phyloP scores from a whole-genome alignment of 2,797 vertebrate species.

The Ctenosaura bakeri region DNA sequence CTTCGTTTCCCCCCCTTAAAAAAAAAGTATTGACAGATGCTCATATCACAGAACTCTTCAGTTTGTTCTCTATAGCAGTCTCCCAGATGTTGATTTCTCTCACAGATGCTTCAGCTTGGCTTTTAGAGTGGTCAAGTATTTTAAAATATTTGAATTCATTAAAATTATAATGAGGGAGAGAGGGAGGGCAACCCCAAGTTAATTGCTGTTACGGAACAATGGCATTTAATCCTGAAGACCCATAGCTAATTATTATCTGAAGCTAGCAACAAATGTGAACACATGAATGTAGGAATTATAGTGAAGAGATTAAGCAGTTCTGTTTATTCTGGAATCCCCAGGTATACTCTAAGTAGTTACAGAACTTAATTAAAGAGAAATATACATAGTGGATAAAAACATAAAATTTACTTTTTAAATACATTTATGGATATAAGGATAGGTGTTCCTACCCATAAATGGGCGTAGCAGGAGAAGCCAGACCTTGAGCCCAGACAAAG shows the following conservation, averaged over 20 bases:
- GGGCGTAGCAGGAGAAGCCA: neutral
- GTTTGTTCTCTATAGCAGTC: neutral
- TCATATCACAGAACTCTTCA: neutral
- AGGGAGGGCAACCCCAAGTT: neutral
- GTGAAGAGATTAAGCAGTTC: neutral
- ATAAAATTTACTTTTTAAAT: neutral
- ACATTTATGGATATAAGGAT: neutral
- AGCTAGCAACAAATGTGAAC: neutral
- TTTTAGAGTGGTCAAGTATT: slow-evolving; percentile 6
- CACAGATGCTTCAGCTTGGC: neutral
- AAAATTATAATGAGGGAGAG: neutral
- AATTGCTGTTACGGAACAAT: slow-evolving; percentile 1
- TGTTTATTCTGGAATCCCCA: neutral
- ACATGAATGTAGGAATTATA: neutral
- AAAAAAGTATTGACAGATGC: neutral
- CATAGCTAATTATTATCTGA: slow-evolving; percentile 1
- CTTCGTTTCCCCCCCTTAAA: neutral
- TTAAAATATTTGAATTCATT: slow-evolving; percentile 3
- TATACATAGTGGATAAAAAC: neutral
- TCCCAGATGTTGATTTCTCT: neutral
- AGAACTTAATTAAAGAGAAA: neutral
- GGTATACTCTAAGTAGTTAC: neutral
- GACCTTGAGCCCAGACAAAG: neutral
- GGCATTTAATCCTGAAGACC: neutral
- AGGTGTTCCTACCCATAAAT: too few species aligned